Conservation (phyloP, 1,140 invertebrate species). For the Venustaconcha ellipsiformis region DNA sequence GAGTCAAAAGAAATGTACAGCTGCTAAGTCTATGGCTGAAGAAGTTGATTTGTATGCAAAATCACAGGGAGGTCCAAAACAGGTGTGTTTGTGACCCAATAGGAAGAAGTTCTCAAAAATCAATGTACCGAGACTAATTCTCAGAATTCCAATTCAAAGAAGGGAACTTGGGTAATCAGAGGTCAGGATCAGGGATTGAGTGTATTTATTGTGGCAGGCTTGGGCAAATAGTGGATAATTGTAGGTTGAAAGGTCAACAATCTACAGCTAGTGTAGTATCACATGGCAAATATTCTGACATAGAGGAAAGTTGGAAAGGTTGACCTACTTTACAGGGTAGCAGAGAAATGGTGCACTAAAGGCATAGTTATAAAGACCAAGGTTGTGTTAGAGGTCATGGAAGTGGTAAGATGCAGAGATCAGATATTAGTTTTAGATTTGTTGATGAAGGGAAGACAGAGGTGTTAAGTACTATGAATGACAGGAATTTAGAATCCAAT, state of each 20-base stretch:
- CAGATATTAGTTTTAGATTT: neutral
- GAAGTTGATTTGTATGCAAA: slow-evolving; percentile 3
- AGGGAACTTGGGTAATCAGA: neutral
- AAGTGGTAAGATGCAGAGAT: neutral
- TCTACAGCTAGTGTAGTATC: neutral
- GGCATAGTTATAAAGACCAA: neutral
- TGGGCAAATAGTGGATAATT: neutral
- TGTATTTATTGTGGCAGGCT: neutral
- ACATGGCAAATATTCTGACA: neutral
- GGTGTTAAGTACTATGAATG: neutral
- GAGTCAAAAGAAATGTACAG: neutral
- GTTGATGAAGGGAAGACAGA: neutral
- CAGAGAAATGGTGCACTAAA: too few relatives aligned
- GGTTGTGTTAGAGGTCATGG: neutral
- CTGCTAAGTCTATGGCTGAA: neutral
- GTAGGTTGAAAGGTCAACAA: neutral
- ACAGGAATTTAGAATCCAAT: neutral
- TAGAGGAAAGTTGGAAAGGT: neutral
- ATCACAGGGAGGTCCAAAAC: too few relatives aligned
- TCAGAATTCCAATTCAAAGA: neutral
- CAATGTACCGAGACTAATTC: neutral
- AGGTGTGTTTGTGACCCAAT: neutral
- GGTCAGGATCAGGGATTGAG: neutral
- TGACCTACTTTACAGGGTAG: too few relatives aligned
- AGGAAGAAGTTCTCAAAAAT: neutral